Conservation (phyloP, 2,113 vertebrate species). For the Pachypanchax playfairii region DNA sequence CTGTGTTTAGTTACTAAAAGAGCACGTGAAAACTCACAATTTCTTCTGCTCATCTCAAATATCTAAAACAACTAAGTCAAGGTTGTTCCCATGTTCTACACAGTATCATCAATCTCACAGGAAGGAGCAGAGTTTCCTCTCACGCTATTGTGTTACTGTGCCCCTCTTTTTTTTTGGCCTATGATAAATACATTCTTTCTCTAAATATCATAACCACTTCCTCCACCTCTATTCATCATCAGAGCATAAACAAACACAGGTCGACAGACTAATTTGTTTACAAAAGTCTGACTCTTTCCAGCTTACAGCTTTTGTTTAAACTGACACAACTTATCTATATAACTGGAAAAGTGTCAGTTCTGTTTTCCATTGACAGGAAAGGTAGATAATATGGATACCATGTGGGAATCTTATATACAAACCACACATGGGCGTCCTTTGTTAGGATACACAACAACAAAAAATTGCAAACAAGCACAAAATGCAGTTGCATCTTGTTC, state of each 20-base stretch:
- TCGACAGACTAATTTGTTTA: slow-evolving; percentile 46
- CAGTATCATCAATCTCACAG: slow-evolving; percentile 45
- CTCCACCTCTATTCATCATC: slow-evolving; percentile 43
- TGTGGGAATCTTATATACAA: neutral
- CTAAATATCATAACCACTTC: slow-evolving; percentile 47
- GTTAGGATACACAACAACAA: neutral
- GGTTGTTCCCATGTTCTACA: slow-evolving; percentile 59
- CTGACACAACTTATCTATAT: neutral
- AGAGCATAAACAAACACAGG: slow-evolving; percentile 59
- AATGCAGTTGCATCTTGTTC: neutral
- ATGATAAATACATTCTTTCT: slow-evolving; percentile 48
- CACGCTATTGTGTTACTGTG: slow-evolving; percentile 44
- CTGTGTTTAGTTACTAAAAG: slow-evolving; percentile 58
- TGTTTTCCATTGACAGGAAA: slow-evolving; percentile 14
- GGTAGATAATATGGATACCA: slow-evolving; percentile 8
- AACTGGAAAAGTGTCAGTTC: slow-evolving; percentile 6
- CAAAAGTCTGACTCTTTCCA: slow-evolving; percentile 26
- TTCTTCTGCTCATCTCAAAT: slow-evolving; percentile 10
- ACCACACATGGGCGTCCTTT: neutral
- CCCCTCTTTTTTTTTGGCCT: neutral
- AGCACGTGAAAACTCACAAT: slow-evolving; percentile 14
- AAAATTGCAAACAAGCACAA: neutral
- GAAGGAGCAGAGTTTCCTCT: slow-evolving; percentile 51
- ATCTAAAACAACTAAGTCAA: slow-evolving; percentile 52
- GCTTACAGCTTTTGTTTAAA: slow-evolving; percentile 23